Conservation (phyloP, 1,140 invertebrate genomes). For the Heliconius himera region DNA sequence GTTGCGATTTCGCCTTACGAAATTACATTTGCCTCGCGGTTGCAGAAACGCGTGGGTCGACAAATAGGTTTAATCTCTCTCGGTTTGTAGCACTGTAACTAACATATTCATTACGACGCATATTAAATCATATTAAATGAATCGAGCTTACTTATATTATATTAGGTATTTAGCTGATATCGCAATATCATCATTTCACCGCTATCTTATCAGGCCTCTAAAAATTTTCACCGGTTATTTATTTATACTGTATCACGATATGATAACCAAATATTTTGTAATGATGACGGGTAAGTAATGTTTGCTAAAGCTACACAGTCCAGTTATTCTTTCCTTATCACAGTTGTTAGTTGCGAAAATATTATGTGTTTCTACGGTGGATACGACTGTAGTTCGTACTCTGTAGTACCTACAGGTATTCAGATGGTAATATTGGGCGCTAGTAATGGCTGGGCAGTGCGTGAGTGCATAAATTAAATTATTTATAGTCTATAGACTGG, state of each 20-base stretch:
- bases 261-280: constrained; percentile 70
- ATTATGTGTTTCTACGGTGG: constrained; percentile 16
- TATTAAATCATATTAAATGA: constrained; percentile 27
- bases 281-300: constrained; percentile 39
- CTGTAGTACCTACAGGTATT: constrained; percentile 22
- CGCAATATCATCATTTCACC: constrained; percentile 56
- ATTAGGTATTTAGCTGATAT: constrained; percentile 15
- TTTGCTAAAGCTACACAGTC: constrained; percentile 52
- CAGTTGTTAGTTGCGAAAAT: constrained; percentile 21
- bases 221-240: constrained; percentile 69
- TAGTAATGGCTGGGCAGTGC: constrained; percentile 27
- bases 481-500: constrained; percentile 43
- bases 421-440: constrained; percentile 35
- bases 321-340: constrained; percentile 24
- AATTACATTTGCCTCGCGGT: constrained; percentile 71
- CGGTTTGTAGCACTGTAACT: constrained; percentile 42
- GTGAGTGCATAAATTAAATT: constrained; percentile 48
- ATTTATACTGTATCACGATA: constrained; percentile 62
- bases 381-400: not conserved
- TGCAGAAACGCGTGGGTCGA: constrained; percentile 76
- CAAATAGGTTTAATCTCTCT: constrained; percentile 74
- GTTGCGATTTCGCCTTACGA: constrained; percentile 77
- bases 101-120: constrained; percentile 37
- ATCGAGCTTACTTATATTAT: not conserved
- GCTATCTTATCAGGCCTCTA: constrained; percentile 61